Base-by-base conservation (phyloP, 2,113 vertebrate genomes). In the Vireo altiloquus region DNA sequence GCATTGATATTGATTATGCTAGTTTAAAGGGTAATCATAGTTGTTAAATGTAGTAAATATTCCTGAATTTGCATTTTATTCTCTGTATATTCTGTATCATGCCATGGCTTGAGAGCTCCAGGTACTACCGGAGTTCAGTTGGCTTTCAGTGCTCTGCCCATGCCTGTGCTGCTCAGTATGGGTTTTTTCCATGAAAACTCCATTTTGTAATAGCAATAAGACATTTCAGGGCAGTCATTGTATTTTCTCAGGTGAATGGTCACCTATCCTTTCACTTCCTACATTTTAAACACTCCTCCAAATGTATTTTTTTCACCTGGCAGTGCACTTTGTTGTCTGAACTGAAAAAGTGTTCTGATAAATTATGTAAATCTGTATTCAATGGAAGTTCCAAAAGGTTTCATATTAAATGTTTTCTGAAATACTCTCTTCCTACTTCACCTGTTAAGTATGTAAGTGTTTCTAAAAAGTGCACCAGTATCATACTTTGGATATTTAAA, bases 321-420 rank as follows among this genome's bases (percentile, higher is more conserved):
- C 84, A 89, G 94, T 77, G 88, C 92, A 94, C 85, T 96, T 92
- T 71, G 83, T 97, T 92, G 90, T 94, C 92, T 93, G 95, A 92
- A 92, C 93, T 94, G 88, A 76, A 92, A 76, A 89, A 91, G 77
- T 92, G 85, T 92, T 97, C 87, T 94, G 84, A 90, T 92, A 79
- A 95, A 95, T 91, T 83, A 87, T 95, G 92, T 96, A 92, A 96
- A 95, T 93, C 91, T 94, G 94, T 95, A 93, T 95, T 94, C 31
- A 13, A 87, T 94, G 92, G 89, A 96, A 96, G 92, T 95, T 96
- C 91, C 90, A 92, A 83, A 96, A 95, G 89, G 68, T 93, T 96
- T 97, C 93, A 77, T 95, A 96, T 96, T 96, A 97, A 96, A 96
- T 95, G 94, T 95, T 94, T 96, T 89, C 94, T 96, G 94, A 92